Base-by-base conservation (phyloP, 2,797 vertebrate genomes). In the Rhinophrynus dorsalis region DNA sequence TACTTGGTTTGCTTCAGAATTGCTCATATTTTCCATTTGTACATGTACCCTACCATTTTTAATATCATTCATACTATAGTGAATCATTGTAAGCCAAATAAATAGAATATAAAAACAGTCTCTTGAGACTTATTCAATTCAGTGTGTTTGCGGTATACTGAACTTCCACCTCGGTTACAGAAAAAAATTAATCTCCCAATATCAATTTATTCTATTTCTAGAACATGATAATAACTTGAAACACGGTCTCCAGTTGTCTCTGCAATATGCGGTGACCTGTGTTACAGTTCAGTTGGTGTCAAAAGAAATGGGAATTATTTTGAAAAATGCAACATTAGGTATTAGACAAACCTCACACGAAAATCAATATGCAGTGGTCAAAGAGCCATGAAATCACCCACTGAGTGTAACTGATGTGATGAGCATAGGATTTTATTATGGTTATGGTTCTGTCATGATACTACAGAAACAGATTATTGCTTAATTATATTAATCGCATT, bases 201-300 rank as follows among this genome's bases (percentile, higher is more conserved):
- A 50, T 64, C 48, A 54, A 69, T 75, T 65, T 75, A 84, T 84
- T 80, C 78, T 69, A 61, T 65, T 61, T 77, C 59, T 76, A 67
- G 67, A 76, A 78, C 66, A 56, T 44, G 72, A 33, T 59, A 78
- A 79, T 71, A 77, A 66, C 74, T 78, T 73, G 54, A 65, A 83
- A 82, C 82, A 74, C 64, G 64, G 61, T 48, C 83, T 85, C 78
- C 75, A 81, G 74, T 71, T 67, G 42, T 71, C 76, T 38, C 50
- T 56, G 54, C 56, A 74, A 74, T 68, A 64, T 15, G 35, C 35
- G 68, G 42, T 68, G 63, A 64, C 79, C 60, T 71, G 44, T 48
- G 48, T 56, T 79, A 75, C 40, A 64, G 67, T 52, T 70, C 48
- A 44, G 50, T 47, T 50, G 40, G 67, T 55, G 74, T 20, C 20